phyloP scores from a whole-genome alignment of 2,888 invertebrate genomes.

The Hirtodrosophila cameraria region DNA sequence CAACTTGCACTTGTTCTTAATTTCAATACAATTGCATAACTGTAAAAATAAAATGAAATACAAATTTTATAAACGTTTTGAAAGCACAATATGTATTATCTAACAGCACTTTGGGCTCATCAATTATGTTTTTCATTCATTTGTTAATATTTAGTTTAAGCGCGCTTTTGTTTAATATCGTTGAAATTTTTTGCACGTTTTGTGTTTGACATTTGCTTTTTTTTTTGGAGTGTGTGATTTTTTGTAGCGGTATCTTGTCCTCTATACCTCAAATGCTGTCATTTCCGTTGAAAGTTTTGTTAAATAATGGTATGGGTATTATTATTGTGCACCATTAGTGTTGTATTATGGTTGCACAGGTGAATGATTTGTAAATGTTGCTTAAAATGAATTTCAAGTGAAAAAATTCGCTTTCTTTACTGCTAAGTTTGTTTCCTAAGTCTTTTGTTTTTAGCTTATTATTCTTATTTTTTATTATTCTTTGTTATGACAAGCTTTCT shows the following conservation, averaged over 20 bases:
- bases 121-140: constrained; percentile 5
- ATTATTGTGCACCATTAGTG: constrained; percentile 30
- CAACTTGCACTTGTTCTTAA: constrained; percentile 64
- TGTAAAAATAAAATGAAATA: constrained; percentile 33
- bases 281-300: constrained; percentile 69
- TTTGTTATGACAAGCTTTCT: too few species aligned
- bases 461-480: too few species aligned
- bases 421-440: constrained; percentile 47
- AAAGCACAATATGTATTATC: constrained; percentile 16
- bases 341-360: neutral
- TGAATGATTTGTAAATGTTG: neutral
- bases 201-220: constrained; percentile 49
- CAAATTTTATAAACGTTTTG: constrained; percentile 22
- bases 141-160: constrained; percentile 25
- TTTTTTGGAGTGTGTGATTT: constrained; percentile 34
- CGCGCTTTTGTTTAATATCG: constrained; percentile 38
- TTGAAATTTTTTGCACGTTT: constrained; percentile 54
- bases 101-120: constrained; percentile 19
- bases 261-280: constrained; percentile 53
- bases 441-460: constrained; percentile 68
- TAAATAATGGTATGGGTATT: constrained; percentile 33
- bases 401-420: neutral
- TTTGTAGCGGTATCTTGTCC: constrained; percentile 42
- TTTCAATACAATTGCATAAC: constrained; percentile 34
- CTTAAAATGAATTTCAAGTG: constrained; percentile 5